Percentiles rank a stretch among this genome's conserved stretches.
Conservation (phyloP, 2,797 vertebrate genomes). For the Microchirus variegatus region DNA sequence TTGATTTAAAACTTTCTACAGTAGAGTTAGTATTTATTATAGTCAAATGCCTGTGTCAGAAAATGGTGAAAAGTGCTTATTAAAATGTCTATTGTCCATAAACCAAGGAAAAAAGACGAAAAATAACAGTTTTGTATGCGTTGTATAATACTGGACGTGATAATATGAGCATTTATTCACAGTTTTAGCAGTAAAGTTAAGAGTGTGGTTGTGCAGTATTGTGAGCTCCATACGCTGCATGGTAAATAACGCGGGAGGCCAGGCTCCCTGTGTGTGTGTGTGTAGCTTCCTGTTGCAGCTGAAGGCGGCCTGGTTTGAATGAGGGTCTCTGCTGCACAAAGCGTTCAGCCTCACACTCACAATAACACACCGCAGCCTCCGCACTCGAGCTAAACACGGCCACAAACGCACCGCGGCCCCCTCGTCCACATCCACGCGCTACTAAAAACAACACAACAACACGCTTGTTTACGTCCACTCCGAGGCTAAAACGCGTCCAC, state of each 20-base stretch:
- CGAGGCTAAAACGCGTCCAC: neutral
- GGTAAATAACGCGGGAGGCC: slow-evolving; percentile 7
- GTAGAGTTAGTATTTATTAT: no score
- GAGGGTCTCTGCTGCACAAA: slow-evolving; percentile 30
- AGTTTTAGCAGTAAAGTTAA: no score
- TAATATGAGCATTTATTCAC: no score
- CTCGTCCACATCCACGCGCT: neutral
- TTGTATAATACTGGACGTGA: no score
- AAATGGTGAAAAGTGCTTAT: no score
- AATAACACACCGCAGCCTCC: neutral
- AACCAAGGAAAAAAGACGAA: no score
- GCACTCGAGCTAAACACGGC: neutral
- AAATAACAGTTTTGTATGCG: no score
- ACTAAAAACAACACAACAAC: neutral
- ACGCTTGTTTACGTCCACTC: neutral
- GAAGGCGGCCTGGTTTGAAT: slow-evolving; percentile 81
- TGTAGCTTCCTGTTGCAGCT: slow-evolving; percentile 86
- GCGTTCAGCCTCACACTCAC: neutral
- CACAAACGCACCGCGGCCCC: neutral
- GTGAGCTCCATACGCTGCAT: no score
- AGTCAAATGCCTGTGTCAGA: no score
- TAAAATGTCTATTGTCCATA: no score
- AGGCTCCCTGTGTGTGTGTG: slow-evolving; percentile 1
- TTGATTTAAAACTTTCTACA: no score
- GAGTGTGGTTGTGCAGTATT: no score